These are phyloP conservation scores for Polyommatus icarus DNA, from an alignment of 2,888 invertebrate genomes.

Conservation along the genomic window DNA sequence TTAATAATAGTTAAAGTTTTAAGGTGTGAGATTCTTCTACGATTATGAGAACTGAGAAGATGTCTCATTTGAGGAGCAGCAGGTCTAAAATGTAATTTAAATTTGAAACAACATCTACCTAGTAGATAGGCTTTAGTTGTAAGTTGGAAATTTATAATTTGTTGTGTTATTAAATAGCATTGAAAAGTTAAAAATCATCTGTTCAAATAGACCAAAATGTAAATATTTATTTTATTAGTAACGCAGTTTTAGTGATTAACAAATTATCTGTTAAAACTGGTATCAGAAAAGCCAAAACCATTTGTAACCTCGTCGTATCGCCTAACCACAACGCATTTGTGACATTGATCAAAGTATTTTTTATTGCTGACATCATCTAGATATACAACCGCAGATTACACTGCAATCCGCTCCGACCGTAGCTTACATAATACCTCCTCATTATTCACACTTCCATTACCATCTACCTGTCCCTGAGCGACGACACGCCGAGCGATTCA, in stretches of 20 bases:
- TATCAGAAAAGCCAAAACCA: neutral
- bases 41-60: no score
- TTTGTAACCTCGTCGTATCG: neutral
- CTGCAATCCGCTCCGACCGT: slow-evolving; percentile 32
- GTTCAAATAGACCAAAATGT: neutral
- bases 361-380: slow-evolving; percentile 36
- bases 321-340: neutral
- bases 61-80: no score
- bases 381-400: slow-evolving; percentile 32
- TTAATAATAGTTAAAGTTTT: neutral
- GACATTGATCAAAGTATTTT: slow-evolving; percentile 28
- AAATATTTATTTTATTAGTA: neutral
- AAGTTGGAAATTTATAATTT: neutral
- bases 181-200: neutral
- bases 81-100: neutral
- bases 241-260: neutral
- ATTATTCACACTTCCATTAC: slow-evolving; percentile 31
- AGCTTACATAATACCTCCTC: slow-evolving; percentile 29
- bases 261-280: neutral
- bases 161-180: neutral
- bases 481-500: slow-evolving; percentile 37
- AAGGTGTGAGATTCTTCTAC: no score
- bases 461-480: slow-evolving; percentile 22
- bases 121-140: no score
- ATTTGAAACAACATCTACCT: neutral